These are phyloP conservation scores for Helicorthomorpha holstii DNA, from an alignment of 1,140 invertebrate species.

Conservation along the genomic window DNA sequence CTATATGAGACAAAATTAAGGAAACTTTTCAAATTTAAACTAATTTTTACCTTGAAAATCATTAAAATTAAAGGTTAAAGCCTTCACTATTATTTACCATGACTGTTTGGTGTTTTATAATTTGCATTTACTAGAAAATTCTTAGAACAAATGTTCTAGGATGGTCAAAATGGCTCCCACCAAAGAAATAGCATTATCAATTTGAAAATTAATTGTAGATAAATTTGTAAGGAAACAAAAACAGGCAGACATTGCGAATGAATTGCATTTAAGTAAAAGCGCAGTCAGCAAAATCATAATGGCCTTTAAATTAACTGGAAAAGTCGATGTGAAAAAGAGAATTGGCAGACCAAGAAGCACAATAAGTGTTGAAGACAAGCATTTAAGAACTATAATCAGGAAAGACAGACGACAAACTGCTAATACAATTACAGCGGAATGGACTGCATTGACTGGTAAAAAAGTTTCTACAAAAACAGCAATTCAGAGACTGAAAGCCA, in stretches of 20 bases:
- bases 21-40: too few relatives aligned
- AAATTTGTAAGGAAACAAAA: background rate
- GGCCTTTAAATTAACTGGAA: background rate
- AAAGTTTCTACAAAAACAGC: background rate
- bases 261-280: background rate
- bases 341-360: background rate
- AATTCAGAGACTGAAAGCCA: background rate
- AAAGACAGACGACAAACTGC: background rate
- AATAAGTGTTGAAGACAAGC: background rate
- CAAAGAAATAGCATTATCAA: background rate
- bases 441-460: background rate
- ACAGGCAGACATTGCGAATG: background rate
- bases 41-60: too few relatives aligned
- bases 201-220: background rate
- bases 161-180: background rate
- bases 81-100: too few relatives aligned
- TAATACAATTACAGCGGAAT: background rate
- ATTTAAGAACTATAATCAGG: too few relatives aligned
- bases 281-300: background rate
- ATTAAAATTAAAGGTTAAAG: too few relatives aligned
- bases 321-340: background rate
- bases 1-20: too few relatives aligned
- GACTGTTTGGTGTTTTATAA: too few relatives aligned
- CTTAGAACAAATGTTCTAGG: too few relatives aligned
- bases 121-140: too few relatives aligned